Percentiles rank a stretch among this genome's conserved stretches.
phyloP scores from a whole-genome alignment of 2,888 invertebrate genomes.

The Glaucopsyche alexis region DNA sequence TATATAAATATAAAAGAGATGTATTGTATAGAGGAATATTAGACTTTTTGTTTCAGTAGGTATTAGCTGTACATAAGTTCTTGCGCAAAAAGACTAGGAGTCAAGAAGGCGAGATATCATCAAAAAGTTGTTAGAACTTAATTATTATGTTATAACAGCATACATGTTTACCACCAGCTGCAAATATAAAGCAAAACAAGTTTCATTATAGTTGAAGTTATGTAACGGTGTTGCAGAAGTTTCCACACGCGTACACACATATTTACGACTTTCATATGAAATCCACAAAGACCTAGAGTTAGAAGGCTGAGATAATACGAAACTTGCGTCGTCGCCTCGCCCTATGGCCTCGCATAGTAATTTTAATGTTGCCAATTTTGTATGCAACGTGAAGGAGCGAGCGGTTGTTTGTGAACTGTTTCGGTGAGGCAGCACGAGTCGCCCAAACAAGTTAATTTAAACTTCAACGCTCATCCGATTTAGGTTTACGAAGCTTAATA shows the following conservation, averaged over 20 bases:
- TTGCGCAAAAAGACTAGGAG: too few species aligned
- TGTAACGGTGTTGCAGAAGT: constrained; percentile 26
- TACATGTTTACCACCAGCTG: too few species aligned
- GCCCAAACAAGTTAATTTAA: constrained; percentile 71
- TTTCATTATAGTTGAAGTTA: constrained; percentile 21
- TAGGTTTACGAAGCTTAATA: constrained; percentile 57
- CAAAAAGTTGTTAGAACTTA: too few species aligned
- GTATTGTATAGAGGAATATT: too few species aligned
- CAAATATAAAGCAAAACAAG: constrained; percentile 5
- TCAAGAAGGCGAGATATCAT: too few species aligned
- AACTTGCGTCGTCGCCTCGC: constrained; percentile 33
- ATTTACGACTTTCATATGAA: constrained; percentile 34
- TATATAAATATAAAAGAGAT: too few species aligned
- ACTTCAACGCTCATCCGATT: constrained; percentile 65
- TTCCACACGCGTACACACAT: constrained; percentile 28
- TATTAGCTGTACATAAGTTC: too few species aligned
- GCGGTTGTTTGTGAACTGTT: constrained; percentile 58
- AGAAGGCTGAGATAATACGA: constrained; percentile 33
- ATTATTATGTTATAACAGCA: too few species aligned
- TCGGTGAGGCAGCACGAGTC: constrained; percentile 45
- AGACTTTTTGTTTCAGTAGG: too few species aligned
- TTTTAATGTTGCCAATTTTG: constrained; percentile 53
- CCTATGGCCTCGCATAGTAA: constrained; percentile 35
- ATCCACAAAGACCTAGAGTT: constrained; percentile 32
- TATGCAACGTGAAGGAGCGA: constrained; percentile 54